Evolutionary conservation across 2,113 vertebrate species (phyloP).

Genomic region (Tamias sibiricus): DNA sequence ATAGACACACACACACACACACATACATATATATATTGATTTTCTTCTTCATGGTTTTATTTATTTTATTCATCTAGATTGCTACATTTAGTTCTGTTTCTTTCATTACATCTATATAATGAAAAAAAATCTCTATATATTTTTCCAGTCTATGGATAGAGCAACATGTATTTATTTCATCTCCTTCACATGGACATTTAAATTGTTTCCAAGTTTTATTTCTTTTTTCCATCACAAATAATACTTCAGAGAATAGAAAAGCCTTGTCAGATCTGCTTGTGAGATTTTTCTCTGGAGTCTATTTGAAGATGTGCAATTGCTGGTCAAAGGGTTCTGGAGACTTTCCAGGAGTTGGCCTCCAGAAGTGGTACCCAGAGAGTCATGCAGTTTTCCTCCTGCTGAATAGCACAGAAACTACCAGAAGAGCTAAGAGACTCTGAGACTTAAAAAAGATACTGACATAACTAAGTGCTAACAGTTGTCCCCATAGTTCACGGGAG

Average conservation of each 20-base stretch:
- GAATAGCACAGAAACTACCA: background rate
- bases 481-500: background rate
- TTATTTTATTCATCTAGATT: background rate
- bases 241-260: background rate
- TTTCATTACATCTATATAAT: background rate
- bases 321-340: background rate
- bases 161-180: background rate
- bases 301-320: background rate
- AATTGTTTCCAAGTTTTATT: background rate
- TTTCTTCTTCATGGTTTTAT: background rate
- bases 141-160: background rate
- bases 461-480: background rate
- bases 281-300: background rate
- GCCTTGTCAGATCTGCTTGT: background rate
- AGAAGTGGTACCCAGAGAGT: background rate
- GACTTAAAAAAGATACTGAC: background rate
- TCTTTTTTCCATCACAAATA: background rate
- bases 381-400: background rate
- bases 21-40: background rate
- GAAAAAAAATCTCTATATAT: too few species aligned
- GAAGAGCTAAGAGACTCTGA: background rate
- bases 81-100: background rate
- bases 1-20: too few species aligned
- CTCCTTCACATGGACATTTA: background rate
- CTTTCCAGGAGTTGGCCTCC: background rate